Percentiles rank a stretch among this genome's conserved stretches.
Conservation (phyloP, 2,113 vertebrate species). For the Mus spicilegus region DNA sequence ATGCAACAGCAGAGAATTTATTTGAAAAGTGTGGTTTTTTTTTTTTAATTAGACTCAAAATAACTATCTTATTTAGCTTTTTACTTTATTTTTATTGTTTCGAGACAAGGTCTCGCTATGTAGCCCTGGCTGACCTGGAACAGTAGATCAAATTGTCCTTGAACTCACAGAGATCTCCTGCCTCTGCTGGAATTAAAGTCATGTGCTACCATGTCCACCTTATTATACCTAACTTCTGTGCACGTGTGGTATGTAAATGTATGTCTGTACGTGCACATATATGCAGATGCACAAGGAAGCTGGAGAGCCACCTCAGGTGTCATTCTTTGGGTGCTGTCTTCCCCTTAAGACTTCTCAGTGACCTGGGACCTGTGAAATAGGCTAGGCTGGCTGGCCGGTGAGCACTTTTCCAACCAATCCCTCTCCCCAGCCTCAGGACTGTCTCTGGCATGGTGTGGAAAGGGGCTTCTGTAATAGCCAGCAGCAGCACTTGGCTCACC, state of each 20-base stretch:
- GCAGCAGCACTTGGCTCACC: neutral
- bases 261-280: neutral
- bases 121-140: too few species aligned
- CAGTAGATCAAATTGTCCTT: neutral
- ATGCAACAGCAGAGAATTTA: neutral
- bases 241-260: neutral
- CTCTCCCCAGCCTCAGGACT: neutral
- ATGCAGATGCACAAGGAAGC: neutral
- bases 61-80: neutral
- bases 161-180: neutral
- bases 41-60: neutral
- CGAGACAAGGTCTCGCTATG: neutral
- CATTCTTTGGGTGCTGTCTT: neutral
- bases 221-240: neutral
- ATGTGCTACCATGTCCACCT: neutral
- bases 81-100: neutral
- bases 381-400: neutral
- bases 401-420: neutral
- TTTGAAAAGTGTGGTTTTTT: neutral
- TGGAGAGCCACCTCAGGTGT: neutral
- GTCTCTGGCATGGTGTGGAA: neutral
- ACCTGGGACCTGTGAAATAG: neutral
- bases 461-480: rapidly evolving
- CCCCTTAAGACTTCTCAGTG: neutral
- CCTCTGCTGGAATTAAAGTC: neutral